phyloP scores from a whole-genome alignment of 2,888 invertebrate genomes.

The Drosophila testacea region DNA sequence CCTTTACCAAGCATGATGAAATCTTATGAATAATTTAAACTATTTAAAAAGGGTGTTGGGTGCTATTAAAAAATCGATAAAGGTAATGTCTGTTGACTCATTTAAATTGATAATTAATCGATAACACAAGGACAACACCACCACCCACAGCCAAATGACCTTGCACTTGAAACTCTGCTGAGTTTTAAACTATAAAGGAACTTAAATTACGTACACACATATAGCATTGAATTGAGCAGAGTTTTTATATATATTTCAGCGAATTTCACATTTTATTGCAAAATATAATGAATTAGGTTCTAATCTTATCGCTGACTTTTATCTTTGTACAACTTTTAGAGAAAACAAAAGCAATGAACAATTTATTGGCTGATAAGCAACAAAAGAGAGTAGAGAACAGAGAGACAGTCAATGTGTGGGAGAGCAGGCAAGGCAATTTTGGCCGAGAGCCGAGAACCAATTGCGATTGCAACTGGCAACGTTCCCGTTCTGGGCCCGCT shows the following conservation, averaged over 20 bases:
- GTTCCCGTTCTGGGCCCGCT: conserved; percentile 54
- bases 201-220: background rate
- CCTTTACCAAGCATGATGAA: conserved; percentile 19
- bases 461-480: conserved; percentile 56
- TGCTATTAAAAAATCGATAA: conserved; percentile 65
- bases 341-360: conserved; percentile 36
- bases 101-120: conserved; percentile 49
- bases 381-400: conserved; percentile 20
- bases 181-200: background rate
- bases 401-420: conserved; percentile 12
- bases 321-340: conserved; percentile 34
- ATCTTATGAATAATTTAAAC: conserved; percentile 62
- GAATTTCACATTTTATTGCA: conserved; percentile 47
- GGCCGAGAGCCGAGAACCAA: conserved; percentile 57
- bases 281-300: conserved; percentile 37
- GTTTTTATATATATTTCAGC: background rate
- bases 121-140: conserved; percentile 25
- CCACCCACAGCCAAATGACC: conserved; percentile 34
- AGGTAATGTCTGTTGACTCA: conserved; percentile 47
- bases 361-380: conserved; percentile 54
- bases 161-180: conserved; percentile 47
- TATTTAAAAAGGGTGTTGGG: conserved; percentile 13
- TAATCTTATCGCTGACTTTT: conserved; percentile 54
- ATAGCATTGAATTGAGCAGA: background rate
- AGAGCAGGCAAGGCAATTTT: conserved; percentile 25